phyloP scores from a whole-genome alignment of 2,888 invertebrate genomes.

The Drosophila eohydei region DNA sequence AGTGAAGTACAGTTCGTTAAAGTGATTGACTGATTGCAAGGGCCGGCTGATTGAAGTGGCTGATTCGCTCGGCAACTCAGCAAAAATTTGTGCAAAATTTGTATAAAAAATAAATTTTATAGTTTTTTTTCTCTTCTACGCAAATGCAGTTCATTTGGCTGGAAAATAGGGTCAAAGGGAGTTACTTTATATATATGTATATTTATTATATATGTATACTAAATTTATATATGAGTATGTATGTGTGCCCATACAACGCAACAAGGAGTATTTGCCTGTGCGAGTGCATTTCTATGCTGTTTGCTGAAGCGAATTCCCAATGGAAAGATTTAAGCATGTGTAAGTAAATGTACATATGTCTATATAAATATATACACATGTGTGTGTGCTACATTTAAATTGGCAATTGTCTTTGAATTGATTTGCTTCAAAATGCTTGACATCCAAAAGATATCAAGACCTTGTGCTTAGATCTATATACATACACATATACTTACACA shows the following conservation, averaged over 20 bases:
- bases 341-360: background rate
- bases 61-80: background rate
- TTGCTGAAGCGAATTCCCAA: background rate
- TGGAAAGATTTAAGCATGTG: background rate
- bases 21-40: constrained; percentile 1
- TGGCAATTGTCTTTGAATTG: constrained; percentile 18
- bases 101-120: background rate
- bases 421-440: constrained; percentile 24
- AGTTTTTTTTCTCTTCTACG: background rate
- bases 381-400: background rate
- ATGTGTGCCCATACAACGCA: background rate
- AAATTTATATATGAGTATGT: background rate
- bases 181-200: background rate
- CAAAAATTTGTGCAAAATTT: background rate
- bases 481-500: background rate
- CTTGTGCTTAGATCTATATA: background rate
- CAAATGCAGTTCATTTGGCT: constrained; percentile 5
- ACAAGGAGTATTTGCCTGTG: background rate
- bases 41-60: background rate
- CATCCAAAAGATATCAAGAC: constrained; percentile 17
- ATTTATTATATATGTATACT: background rate
- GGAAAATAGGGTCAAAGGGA: constrained; percentile 7
- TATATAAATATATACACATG: background rate
- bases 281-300: constrained; percentile 3
- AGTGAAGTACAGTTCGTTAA: background rate